Percentiles rank a stretch among this genome's conserved stretches.
phyloP scores from a whole-genome alignment of 2,888 invertebrate species.

The Nymphalis c-album region DNA sequence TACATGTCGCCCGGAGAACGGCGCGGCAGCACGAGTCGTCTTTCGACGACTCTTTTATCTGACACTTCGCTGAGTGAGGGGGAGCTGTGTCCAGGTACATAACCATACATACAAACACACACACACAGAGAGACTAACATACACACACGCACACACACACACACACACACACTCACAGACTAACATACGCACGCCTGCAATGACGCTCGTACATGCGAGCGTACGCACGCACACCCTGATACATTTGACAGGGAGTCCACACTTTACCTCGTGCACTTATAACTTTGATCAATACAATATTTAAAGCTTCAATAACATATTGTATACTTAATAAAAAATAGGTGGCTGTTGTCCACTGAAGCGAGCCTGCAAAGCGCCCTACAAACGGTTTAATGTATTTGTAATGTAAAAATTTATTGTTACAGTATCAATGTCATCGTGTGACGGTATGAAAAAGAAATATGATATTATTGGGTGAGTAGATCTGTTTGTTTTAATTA shows the following conservation, averaged over 20 bases:
- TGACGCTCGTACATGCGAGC: too few relatives aligned
- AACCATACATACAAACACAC: too few relatives aligned
- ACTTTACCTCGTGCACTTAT: too few relatives aligned
- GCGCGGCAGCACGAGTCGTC: conserved; percentile 41
- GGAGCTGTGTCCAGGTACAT: conserved; percentile 40
- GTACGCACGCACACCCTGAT: too few relatives aligned
- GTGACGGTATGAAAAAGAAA: conserved; percentile 13
- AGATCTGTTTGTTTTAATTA: background rate
- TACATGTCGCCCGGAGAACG: conserved; percentile 56
- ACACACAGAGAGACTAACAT: too few relatives aligned
- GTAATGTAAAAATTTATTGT: background rate
- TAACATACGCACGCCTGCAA: too few relatives aligned
- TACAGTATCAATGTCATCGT: conserved; percentile 24
- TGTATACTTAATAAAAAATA: background rate
- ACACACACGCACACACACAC: too few relatives aligned
- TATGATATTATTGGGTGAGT: conserved; percentile 21
- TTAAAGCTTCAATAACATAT: too few relatives aligned
- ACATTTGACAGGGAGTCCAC: too few relatives aligned
- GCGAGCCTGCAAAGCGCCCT: background rate
- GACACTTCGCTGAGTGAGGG: conserved; percentile 57
- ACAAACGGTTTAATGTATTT: background rate
- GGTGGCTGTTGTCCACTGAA: background rate
- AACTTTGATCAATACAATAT: too few relatives aligned
- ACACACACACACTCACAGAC: too few relatives aligned
- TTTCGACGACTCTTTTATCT: conserved; percentile 42